phyloP scores from a whole-genome alignment of 2,888 invertebrate genomes.

The Cheiracanthium punctorium region DNA sequence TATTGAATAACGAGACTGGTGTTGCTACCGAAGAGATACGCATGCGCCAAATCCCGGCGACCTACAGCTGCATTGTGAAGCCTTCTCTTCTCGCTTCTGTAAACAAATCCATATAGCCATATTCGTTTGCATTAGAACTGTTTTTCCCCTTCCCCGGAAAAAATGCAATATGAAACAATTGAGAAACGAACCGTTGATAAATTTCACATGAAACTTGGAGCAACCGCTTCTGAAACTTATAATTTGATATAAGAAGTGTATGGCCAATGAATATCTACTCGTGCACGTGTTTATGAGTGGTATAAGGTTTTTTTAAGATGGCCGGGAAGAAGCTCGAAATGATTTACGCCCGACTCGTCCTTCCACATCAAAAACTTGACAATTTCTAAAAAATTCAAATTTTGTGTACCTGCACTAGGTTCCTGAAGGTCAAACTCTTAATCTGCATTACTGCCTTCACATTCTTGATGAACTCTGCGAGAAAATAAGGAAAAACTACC shows the following conservation, averaged over 20 bases:
- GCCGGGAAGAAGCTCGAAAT: neutral
- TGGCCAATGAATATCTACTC: neutral
- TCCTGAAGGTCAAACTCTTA: neutral
- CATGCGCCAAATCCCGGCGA: too few relatives aligned
- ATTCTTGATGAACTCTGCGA: neutral
- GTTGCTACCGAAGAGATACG: too few relatives aligned
- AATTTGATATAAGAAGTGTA: neutral
- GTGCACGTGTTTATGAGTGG: neutral
- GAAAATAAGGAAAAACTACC: neutral
- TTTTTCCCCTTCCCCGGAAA: neutral
- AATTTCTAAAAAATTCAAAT: neutral
- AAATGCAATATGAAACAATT: neutral
- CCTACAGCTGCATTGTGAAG: too few relatives aligned
- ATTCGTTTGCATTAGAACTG: neutral
- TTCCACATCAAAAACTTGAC: neutral
- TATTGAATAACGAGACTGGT: too few relatives aligned
- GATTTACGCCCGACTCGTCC: neutral
- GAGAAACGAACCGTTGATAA: neutral
- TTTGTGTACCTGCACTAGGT: neutral
- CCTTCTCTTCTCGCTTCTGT: slow-evolving; percentile 23
- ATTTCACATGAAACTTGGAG: too few relatives aligned
- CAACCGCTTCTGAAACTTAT: neutral
- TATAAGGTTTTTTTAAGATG: neutral
- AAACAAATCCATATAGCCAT: neutral
- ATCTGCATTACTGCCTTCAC: neutral